Evolutionary conservation across 2,113 vertebrate species (phyloP).

Genomic region (Ameiurus melas): DNA sequence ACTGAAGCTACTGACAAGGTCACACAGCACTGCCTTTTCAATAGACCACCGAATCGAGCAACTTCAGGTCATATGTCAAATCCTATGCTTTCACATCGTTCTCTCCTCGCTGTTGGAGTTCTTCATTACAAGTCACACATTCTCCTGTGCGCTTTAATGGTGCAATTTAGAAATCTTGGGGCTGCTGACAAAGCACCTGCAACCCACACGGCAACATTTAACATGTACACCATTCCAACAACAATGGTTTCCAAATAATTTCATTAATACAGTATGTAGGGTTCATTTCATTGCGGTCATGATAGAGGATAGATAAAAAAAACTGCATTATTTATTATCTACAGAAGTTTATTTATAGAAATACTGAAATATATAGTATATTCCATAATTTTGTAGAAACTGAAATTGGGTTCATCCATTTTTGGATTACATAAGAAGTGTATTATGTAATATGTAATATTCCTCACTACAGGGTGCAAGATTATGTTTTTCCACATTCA

Average conservation of each 20-base stretch:
- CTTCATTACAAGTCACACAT: not conserved
- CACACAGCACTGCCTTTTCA: constrained; percentile 6
- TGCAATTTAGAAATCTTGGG: not conserved
- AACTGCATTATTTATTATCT: not conserved
- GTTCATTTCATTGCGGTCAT: not conserved
- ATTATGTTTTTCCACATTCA: not conserved
- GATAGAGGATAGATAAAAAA: not conserved
- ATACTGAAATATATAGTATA: not conserved
- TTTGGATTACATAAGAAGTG: not conserved
- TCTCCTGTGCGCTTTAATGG: not conserved
- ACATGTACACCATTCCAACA: not conserved
- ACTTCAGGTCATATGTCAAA: constrained; percentile 22
- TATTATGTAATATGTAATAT: not conserved
- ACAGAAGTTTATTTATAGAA: not conserved
- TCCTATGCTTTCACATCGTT: not conserved
- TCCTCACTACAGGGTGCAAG: not conserved
- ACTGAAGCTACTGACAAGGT: constrained; percentile 11
- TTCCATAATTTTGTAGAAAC: not conserved
- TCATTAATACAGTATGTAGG: not conserved
- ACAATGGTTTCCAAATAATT: not conserved
- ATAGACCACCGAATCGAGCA: not conserved
- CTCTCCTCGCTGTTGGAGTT: not conserved
- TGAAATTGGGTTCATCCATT: not conserved
- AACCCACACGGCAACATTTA: not conserved
- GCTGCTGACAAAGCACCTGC: not conserved